Conservation (phyloP, 2,888 invertebrate species). For the Xanthorhoe designata region DNA sequence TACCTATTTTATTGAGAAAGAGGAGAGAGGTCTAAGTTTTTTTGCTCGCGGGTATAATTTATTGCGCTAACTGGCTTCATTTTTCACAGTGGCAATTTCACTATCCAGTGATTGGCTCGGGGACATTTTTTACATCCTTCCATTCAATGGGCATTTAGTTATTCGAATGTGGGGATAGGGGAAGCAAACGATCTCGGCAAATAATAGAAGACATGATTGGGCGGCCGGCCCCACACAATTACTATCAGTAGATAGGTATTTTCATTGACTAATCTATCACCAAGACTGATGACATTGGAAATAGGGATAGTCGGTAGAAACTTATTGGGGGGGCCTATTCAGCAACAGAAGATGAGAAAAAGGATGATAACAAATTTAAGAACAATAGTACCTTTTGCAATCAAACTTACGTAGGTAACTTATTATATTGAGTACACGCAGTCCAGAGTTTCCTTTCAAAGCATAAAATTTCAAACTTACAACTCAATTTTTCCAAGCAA, state of each 20-base stretch:
- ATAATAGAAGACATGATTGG: background rate
- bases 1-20: background rate
- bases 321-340: background rate
- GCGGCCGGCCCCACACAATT: background rate
- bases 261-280: background rate
- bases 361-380: no score
- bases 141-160: slow-evolving; percentile 58
- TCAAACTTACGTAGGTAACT: no score
- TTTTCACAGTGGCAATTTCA: slow-evolving; percentile 65
- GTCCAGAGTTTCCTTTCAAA: background rate
- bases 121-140: slow-evolving; percentile 51
- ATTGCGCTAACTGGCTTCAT: slow-evolving; percentile 57
- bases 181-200: slow-evolving; percentile 10
- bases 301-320: background rate
- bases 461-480: background rate
- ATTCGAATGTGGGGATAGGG: slow-evolving; percentile 38
- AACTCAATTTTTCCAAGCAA: background rate
- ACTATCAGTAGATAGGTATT: background rate
- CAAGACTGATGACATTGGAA: background rate
- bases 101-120: slow-evolving; percentile 62
- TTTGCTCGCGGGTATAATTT: slow-evolving; percentile 63
- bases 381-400: no score
- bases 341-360: no score
- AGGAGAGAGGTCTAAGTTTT: slow-evolving; percentile 51
- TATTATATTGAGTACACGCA: no score